A percentile compares a stretch with the other conserved stretches of the same genome.
Evolutionary conservation across 2,888 invertebrate species (phyloP).

Genomic region (Oligia strigilis): DNA sequence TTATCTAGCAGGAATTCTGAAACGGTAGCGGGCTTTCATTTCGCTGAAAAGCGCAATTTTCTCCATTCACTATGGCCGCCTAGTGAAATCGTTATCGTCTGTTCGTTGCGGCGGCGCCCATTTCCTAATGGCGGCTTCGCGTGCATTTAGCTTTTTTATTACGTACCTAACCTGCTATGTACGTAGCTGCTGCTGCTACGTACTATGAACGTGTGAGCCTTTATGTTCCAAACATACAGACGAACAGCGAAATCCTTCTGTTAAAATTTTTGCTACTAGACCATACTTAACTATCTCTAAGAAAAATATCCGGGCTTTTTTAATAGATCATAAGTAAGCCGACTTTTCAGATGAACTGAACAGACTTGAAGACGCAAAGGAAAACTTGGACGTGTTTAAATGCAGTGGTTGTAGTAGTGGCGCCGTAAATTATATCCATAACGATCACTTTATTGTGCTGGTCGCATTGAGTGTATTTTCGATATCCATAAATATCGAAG

Average conservation of each 20-base stretch:
- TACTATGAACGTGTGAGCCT: slow-evolving; percentile 67
- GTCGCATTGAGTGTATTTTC: slow-evolving; percentile 73
- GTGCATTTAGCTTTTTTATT: slow-evolving; percentile 86
- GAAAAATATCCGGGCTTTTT: not conserved
- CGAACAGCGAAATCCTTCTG: slow-evolving; percentile 15
- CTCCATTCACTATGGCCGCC: slow-evolving; percentile 86
- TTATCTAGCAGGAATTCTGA: slow-evolving; percentile 83
- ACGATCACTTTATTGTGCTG: slow-evolving; percentile 63
- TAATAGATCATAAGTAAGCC: not conserved
- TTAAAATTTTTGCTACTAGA: slow-evolving; percentile 1
- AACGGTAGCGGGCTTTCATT: slow-evolving; percentile 84
- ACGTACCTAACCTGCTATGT: slow-evolving; percentile 73
- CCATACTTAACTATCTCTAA: not conserved
- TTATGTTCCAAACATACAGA: slow-evolving; percentile 53
- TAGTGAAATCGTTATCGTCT: slow-evolving; percentile 88
- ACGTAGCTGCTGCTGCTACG: slow-evolving; percentile 61
- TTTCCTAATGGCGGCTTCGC: slow-evolving; percentile 89
- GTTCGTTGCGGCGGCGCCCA: slow-evolving; percentile 84
- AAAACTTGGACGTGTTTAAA: slow-evolving; percentile 31
- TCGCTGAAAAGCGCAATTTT: slow-evolving; percentile 89
- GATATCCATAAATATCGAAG: slow-evolving; percentile 76
- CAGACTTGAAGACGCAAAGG: slow-evolving; percentile 10
- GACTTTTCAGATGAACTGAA: slow-evolving; percentile 9
- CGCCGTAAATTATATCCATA: slow-evolving; percentile 55
- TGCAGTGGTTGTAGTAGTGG: slow-evolving; percentile 34